These are phyloP conservation scores for Epirrita christyi DNA, from an alignment of 2,888 invertebrate genomes.

Conservation along the genomic window DNA sequence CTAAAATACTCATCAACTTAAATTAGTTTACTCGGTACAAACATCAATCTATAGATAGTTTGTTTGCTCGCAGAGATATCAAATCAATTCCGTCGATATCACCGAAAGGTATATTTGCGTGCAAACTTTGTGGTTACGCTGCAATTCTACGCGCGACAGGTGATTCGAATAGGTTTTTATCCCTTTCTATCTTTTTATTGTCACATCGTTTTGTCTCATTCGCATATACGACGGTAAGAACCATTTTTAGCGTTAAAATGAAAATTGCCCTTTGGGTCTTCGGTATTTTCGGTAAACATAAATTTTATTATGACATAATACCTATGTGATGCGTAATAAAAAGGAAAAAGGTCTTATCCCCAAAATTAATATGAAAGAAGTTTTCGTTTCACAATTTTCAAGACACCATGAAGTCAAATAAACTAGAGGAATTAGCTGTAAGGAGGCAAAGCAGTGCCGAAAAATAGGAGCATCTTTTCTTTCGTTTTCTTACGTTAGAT, in stretches of 20 bases:
- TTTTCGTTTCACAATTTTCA: not conserved
- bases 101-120: constrained; percentile 40
- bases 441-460: no score
- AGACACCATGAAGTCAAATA: no score
- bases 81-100: constrained; percentile 16
- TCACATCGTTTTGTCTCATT: constrained; percentile 28
- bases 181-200: constrained; percentile 23
- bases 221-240: constrained; percentile 19
- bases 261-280: constrained; percentile 37
- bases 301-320: constrained; percentile 39
- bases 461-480: no score
- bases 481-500: no score
- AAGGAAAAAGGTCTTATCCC: constrained; percentile 21
- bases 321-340: constrained; percentile 38
- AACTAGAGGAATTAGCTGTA: no score
- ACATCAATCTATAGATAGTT: not conserved
- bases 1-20: constrained; percentile 13
- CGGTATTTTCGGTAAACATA: constrained; percentile 40
- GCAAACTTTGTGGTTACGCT: constrained; percentile 49
- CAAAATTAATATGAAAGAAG: constrained; percentile 9
- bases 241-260: constrained; percentile 39
- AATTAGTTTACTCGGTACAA: constrained; percentile 12
- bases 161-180: constrained; percentile 51
- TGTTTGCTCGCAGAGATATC: constrained; percentile 1
- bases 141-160: constrained; percentile 56